A percentile compares a stretch with the other conserved stretches of the same genome.
Conservation (phyloP, 2,113 vertebrate species). For the Dromas ardeola region DNA sequence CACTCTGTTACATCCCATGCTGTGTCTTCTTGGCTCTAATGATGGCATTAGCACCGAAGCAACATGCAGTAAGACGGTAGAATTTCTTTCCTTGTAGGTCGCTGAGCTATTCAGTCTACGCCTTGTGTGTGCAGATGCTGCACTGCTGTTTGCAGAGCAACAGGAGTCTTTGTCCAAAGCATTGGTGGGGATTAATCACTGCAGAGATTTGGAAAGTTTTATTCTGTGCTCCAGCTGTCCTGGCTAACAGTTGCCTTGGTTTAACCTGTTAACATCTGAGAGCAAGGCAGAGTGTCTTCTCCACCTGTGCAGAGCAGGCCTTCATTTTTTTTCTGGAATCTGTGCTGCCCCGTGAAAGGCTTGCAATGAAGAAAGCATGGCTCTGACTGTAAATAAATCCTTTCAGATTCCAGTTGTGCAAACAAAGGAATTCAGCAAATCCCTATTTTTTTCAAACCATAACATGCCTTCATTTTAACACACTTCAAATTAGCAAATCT, state of each 20-base stretch:
- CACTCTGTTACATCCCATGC: fast-evolving
- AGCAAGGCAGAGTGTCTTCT: background rate
- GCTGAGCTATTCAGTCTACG: background rate
- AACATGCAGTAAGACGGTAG: background rate
- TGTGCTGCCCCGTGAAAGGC: background rate
- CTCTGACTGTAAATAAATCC: slow-evolving; percentile 11
- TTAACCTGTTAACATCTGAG: background rate
- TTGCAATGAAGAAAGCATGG: background rate
- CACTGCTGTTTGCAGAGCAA: background rate
- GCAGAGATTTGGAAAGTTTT: background rate
- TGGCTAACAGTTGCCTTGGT: background rate
- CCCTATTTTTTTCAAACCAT: background rate
- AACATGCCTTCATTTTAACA: background rate
- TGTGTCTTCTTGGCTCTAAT: background rate
- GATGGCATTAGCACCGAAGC: background rate
- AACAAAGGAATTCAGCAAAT: background rate
- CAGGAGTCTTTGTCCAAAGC: background rate
- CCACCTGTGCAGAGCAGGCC: background rate
- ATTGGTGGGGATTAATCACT: background rate
- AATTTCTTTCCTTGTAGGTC: background rate
- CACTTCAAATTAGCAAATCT: background rate
- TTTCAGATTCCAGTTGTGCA: background rate
- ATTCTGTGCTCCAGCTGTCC: background rate
- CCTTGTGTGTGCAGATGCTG: background rate
- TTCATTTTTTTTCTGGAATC: background rate